Evolutionary conservation across 2,797 vertebrate species (phyloP).

Genomic region (Sus cebifrons): DNA sequence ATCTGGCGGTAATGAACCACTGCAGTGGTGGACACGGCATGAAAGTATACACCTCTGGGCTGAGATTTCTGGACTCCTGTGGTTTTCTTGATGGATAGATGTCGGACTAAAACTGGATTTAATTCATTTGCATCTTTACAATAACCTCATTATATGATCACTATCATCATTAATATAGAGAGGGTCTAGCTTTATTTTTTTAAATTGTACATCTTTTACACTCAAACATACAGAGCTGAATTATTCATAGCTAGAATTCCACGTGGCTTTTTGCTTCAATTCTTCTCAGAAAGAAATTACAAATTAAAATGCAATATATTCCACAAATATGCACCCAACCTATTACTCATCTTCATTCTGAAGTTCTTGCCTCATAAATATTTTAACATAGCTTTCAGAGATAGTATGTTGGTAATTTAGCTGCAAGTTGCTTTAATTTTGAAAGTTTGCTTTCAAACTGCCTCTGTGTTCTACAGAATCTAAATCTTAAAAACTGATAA

Average conservation of each 20-base stretch:
- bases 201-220: conserved; percentile 83
- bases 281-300: conserved; percentile 83
- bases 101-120: background rate
- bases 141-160: background rate
- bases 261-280: conserved; percentile 88
- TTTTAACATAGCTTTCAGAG: background rate
- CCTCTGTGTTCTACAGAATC: background rate
- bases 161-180: conserved; percentile 82
- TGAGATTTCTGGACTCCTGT: background rate
- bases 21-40: background rate
- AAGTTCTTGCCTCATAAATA: conserved; percentile 65
- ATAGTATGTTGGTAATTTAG: background rate
- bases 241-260: conserved; percentile 88
- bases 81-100: background rate
- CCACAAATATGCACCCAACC: conserved; percentile 74
- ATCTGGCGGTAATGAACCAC: background rate
- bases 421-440: conserved; percentile 78
- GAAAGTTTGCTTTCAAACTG: conserved; percentile 12
- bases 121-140: background rate
- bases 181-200: conserved; percentile 87
- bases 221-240: conserved; percentile 83
- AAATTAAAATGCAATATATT: conserved; percentile 80
- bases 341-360: conserved; percentile 70
- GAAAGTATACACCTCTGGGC: background rate
- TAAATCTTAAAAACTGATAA: background rate